These are phyloP conservation scores for Psammodynastes pulverulentus DNA, from an alignment of 2,113 vertebrate species.

Conservation along the genomic window DNA sequence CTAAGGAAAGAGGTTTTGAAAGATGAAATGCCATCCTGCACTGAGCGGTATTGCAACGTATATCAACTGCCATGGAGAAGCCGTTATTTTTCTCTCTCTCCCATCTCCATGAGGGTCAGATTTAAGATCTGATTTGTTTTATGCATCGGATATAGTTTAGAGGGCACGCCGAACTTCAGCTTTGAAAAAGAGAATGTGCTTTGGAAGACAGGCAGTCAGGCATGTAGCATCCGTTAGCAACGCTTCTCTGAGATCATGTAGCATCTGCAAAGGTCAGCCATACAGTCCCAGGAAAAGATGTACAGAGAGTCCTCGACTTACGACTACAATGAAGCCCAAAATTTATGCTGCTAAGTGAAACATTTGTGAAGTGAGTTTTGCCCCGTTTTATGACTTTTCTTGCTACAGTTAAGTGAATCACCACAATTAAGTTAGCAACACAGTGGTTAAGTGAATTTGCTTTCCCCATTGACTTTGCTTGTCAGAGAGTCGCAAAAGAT, in stretches of 20 bases:
- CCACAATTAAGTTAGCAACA: neutral
- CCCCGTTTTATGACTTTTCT: neutral
- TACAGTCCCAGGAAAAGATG: neutral
- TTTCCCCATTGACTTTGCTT: neutral
- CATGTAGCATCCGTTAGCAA: neutral
- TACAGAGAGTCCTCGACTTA: neutral
- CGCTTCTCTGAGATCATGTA: neutral
- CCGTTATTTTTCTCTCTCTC: neutral
- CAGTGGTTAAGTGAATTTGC: neutral
- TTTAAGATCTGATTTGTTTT: neutral
- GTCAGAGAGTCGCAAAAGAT: neutral
- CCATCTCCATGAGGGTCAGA: neutral
- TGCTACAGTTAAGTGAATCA: neutral
- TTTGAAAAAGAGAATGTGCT: neutral
- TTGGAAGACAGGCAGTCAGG: neutral
- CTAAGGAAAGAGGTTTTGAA: conserved; percentile 57
- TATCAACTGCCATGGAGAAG: neutral
- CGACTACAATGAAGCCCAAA: neutral
- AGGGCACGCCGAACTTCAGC: neutral
- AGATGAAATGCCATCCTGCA: neutral
- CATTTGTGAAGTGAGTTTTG: neutral
- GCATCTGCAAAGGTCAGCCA: neutral
- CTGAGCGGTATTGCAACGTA: neutral
- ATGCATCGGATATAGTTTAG: neutral
- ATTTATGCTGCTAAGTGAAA: neutral